Evolutionary conservation across 2,888 invertebrate genomes (phyloP).

Genomic region (Vanessa cardui): DNA sequence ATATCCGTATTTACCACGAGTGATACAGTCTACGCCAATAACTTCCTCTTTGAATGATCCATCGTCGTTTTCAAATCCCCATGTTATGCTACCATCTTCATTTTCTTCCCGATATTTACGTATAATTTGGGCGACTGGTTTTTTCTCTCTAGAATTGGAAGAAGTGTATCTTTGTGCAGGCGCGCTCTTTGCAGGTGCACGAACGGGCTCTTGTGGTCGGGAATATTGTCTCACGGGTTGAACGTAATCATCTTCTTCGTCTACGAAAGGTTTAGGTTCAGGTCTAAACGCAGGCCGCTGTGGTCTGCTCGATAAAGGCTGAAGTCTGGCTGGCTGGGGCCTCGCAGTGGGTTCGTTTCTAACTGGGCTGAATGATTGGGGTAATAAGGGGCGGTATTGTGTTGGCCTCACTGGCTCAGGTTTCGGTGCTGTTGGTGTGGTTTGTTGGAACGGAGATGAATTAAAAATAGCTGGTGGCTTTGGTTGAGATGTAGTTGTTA

Average conservation of each 20-base stretch:
- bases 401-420: conserved; percentile 75
- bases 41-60: conserved; percentile 93
- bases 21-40: conserved; percentile 89
- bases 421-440: conserved; percentile 63
- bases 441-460: conserved; percentile 69
- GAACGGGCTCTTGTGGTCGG: conserved; percentile 70
- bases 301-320: conserved; percentile 76
- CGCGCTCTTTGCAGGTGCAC: conserved; percentile 62
- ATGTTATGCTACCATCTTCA: conserved; percentile 90
- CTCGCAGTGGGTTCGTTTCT: conserved; percentile 65
- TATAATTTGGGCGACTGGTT: conserved; percentile 88
- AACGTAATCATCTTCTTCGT: conserved; percentile 71
- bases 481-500: conserved; percentile 74
- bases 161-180: conserved; percentile 72
- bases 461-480: conserved; percentile 75
- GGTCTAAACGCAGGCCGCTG: conserved; percentile 80
- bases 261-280: conserved; percentile 72
- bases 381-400: conserved; percentile 71
- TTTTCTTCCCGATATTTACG: conserved; percentile 90
- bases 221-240: conserved; percentile 76
- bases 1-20: conserved; percentile 92
- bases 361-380: conserved; percentile 68
- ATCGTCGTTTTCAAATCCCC: conserved; percentile 95
- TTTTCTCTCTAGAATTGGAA: conserved; percentile 78
- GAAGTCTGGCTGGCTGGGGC: conserved; percentile 72